Percentiles rank a stretch among this genome's conserved stretches.
phyloP scores from a whole-genome alignment of 2,888 invertebrate species.

The Prionchulus punctatus region DNA sequence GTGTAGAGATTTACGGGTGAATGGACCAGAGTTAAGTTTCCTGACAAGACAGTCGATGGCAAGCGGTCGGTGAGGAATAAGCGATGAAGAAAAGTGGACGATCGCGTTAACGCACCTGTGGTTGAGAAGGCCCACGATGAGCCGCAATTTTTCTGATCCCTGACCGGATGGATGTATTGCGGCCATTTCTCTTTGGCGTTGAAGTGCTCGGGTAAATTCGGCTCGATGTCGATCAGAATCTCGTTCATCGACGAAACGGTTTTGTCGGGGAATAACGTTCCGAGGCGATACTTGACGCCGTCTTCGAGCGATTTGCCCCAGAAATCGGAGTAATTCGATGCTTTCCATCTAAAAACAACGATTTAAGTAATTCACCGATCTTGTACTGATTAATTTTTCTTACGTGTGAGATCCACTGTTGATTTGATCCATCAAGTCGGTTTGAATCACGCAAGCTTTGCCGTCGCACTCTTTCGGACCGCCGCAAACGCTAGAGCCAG shows the following conservation, averaged over 20 bases:
- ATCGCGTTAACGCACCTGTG: too few species aligned
- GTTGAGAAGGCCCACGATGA: conserved; percentile 85
- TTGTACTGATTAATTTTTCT: too few species aligned
- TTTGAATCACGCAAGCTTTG: conserved; percentile 60
- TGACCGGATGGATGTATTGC: conserved; percentile 48
- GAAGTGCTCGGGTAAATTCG: conserved; percentile 50
- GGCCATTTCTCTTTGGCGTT: conserved; percentile 62
- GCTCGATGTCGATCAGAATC: conserved; percentile 39
- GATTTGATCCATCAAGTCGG: conserved; percentile 50
- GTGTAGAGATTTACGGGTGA: too few species aligned
- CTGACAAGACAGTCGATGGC: too few species aligned
- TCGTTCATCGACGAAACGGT: conserved; percentile 43
- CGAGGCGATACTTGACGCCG: conserved; percentile 57
- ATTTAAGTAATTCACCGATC: too few species aligned
- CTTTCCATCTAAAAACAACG: conserved; percentile 54
- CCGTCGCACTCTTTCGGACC: conserved; percentile 45
- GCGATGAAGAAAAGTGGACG: too few species aligned
- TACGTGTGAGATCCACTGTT: too few species aligned
- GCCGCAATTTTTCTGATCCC: conserved; percentile 54
- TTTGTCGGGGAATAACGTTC: conserved; percentile 46
- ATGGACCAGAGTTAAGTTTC: too few species aligned
- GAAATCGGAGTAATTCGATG: conserved; percentile 63
- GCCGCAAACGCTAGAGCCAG: not conserved
- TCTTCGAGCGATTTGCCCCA: conserved; percentile 64
- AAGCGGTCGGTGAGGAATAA: too few species aligned